Evolutionary conservation across 2,113 vertebrate species (phyloP).

Genomic region (Coturnix japonica): DNA sequence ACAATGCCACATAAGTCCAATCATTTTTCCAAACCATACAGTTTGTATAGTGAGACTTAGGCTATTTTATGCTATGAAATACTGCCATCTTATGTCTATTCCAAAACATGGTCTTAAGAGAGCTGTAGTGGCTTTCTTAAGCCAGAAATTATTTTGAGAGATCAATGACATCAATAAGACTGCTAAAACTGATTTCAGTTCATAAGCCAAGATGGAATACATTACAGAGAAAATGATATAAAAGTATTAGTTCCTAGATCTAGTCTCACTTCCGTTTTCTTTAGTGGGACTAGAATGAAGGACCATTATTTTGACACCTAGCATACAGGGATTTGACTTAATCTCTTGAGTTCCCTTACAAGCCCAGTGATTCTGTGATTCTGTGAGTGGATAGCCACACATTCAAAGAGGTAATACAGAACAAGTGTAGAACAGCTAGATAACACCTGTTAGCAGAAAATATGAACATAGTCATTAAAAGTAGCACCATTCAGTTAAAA

Average conservation of each 20-base stretch:
- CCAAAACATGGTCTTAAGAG: neutral
- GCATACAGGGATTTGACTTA: too few relatives aligned
- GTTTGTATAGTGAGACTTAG: neutral
- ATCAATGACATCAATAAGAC: neutral
- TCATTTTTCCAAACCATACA: neutral
- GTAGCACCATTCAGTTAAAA: neutral
- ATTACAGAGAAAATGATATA: neutral
- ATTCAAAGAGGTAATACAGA: neutral
- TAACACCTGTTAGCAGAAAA: constrained; percentile 9
- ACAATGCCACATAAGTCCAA: neutral
- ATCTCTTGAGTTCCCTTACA: too few relatives aligned
- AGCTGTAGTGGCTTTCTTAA: neutral
- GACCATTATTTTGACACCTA: neutral
- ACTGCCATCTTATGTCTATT: constrained; percentile 39
- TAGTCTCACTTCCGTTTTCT: neutral
- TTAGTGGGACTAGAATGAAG: constrained; percentile 20
- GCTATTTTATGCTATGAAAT: neutral
- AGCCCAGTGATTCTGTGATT: too few relatives aligned
- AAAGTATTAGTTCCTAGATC: neutral
- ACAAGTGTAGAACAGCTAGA: neutral
- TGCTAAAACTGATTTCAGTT: neutral
- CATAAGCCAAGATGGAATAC: neutral
- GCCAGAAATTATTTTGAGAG: neutral
- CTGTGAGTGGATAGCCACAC: neutral
- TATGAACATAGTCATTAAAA: neutral